Conservation (phyloP, 2,113 vertebrate genomes). For the Hippocampus guttulatus region DNA sequence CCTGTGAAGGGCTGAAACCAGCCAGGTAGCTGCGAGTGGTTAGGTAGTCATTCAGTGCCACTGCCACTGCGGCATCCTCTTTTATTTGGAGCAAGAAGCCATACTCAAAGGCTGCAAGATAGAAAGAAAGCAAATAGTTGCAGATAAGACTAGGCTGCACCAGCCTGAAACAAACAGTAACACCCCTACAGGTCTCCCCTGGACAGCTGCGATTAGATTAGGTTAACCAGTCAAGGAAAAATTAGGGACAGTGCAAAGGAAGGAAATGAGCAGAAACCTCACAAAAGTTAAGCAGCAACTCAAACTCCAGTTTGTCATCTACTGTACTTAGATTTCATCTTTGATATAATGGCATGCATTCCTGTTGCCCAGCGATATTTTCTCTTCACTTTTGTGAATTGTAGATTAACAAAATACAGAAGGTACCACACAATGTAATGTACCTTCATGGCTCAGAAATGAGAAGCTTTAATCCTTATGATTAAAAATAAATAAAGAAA, state of each 20-base stretch:
- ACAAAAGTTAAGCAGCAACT: not conserved
- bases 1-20: conserved; percentile 85
- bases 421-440: not conserved
- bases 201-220: not conserved
- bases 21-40: conserved; percentile 91
- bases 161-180: conserved; percentile 1
- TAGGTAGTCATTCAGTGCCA: conserved; percentile 86
- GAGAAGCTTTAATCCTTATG: not conserved
- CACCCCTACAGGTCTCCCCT: not conserved
- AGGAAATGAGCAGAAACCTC: not conserved
- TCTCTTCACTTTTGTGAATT: not conserved
- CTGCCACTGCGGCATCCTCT: conserved; percentile 78
- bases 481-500: no score
- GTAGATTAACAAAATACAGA: not conserved
- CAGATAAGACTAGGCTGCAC: conserved; percentile 24
- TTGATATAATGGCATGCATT: not conserved
- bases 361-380: not conserved
- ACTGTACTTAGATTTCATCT: not conserved
- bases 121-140: conserved; percentile 71
- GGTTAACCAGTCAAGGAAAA: not conserved
- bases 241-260: not conserved
- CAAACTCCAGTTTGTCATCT: not conserved
- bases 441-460: not conserved
- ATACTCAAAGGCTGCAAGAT: conserved; percentile 88
- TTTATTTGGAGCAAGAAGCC: conserved; percentile 84